phyloP scores from a whole-genome alignment of 2,888 invertebrate species.

The Saturnia japonica region DNA sequence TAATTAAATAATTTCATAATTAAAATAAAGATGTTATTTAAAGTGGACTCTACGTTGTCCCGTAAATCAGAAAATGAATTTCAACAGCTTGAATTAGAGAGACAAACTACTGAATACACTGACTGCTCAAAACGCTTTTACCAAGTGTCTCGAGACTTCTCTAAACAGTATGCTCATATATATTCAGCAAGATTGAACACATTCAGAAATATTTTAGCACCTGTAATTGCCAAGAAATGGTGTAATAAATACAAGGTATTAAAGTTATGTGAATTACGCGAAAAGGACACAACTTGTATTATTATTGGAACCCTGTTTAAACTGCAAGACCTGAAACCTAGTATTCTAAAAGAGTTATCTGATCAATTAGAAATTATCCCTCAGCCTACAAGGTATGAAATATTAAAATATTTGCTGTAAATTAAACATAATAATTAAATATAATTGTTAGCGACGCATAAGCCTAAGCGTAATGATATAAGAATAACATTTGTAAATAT shows the following conservation, averaged over 20 bases:
- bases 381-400: slow-evolving; percentile 82
- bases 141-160: slow-evolving; percentile 82
- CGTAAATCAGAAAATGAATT: slow-evolving; percentile 36
- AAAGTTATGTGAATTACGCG: slow-evolving; percentile 86
- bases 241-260: slow-evolving; percentile 84
- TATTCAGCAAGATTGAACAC: slow-evolving; percentile 88
- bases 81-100: slow-evolving; percentile 52
- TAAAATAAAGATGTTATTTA: slow-evolving; percentile 58
- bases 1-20: not conserved
- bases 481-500: no score
- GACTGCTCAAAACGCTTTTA: slow-evolving; percentile 82
- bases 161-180: slow-evolving; percentile 91
- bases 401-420: not conserved
- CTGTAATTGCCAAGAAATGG: slow-evolving; percentile 85
- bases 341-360: slow-evolving; percentile 93
- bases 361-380: slow-evolving; percentile 92
- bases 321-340: slow-evolving; percentile 94
- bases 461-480: no score
- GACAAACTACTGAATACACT: slow-evolving; percentile 54
- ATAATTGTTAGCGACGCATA: no score
- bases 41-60: slow-evolving; percentile 38
- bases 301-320: slow-evolving; percentile 97
- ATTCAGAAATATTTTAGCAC: slow-evolving; percentile 84
- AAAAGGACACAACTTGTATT: slow-evolving; percentile 85
- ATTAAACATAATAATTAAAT: no score